Conservation (phyloP, 2,888 invertebrate species). For the Brachynemurus nebulosus region DNA sequence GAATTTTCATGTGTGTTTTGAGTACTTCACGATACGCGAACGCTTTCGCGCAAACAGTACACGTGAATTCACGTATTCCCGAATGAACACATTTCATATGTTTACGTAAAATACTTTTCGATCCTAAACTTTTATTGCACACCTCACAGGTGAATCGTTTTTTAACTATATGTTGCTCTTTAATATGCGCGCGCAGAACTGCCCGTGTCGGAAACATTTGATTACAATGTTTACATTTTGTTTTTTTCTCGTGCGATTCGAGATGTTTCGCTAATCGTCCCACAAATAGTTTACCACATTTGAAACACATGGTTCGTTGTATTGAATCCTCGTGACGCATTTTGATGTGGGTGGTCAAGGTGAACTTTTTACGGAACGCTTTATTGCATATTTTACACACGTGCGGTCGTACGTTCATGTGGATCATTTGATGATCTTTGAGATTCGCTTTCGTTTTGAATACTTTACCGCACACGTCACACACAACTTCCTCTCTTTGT, state of each 20-base stretch:
- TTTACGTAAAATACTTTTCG: not conserved
- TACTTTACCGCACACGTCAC: not conserved
- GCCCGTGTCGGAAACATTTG: not conserved
- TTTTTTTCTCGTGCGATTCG: not conserved
- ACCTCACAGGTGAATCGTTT: not conserved
- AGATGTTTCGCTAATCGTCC: not conserved
- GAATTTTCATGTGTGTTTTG: slow-evolving; percentile 5
- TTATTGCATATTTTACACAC: not conserved
- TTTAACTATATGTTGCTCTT: not conserved
- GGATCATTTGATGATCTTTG: not conserved
- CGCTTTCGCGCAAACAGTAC: not conserved
- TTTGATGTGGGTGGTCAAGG: not conserved
- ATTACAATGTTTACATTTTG: not conserved
- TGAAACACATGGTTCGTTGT: not conserved
- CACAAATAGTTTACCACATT: slow-evolving; percentile 1
- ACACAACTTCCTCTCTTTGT: not conserved
- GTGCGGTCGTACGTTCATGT: not conserved
- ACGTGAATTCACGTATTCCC: not conserved
- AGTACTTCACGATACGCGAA: not conserved
- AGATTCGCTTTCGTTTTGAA: not conserved
- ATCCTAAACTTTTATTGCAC: not conserved
- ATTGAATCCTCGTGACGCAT: not conserved
- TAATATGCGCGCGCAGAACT: not conserved
- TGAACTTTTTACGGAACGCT: not conserved
- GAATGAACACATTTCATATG: not conserved